phyloP scores from a whole-genome alignment of 2,113 vertebrate species.

The Actenoides hombroni region DNA sequence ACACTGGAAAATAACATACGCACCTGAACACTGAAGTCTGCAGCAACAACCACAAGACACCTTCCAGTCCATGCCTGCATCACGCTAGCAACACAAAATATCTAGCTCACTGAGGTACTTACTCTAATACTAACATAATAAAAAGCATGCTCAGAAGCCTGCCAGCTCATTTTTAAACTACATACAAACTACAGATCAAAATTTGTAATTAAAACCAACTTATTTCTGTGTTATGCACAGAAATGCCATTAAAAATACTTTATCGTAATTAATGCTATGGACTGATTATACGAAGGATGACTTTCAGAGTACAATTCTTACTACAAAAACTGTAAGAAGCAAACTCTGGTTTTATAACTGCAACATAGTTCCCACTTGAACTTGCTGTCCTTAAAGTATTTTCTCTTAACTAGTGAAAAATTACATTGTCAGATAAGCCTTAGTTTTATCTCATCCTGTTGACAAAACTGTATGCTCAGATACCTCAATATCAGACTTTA shows the following conservation, averaged over 20 bases:
- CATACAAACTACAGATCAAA: background rate
- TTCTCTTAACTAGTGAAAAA: constrained; percentile 10
- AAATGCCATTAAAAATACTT: background rate
- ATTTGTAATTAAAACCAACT: background rate
- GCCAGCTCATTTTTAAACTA: constrained; percentile 1
- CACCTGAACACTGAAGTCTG: constrained; percentile 29
- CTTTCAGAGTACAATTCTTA: constrained; percentile 11
- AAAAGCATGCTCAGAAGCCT: background rate
- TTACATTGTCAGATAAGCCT: background rate
- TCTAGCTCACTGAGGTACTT: background rate
- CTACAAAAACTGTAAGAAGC: background rate
- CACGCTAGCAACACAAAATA: constrained; percentile 8
- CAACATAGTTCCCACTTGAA: background rate
- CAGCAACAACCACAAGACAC: constrained; percentile 19
- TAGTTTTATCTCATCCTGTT: background rate
- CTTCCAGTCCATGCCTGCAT: constrained; percentile 5
- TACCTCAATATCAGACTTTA: background rate
- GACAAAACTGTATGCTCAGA: background rate
- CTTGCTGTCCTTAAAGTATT: background rate
- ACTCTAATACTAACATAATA: background rate
- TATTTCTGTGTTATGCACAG: background rate
- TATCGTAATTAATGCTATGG: background rate
- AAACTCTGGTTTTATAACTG: constrained; percentile 21
- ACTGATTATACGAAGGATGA: background rate
- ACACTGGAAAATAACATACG: constrained; percentile 9